Conservation (phyloP, 1,140 invertebrate species). For the Papilio helenus region DNA sequence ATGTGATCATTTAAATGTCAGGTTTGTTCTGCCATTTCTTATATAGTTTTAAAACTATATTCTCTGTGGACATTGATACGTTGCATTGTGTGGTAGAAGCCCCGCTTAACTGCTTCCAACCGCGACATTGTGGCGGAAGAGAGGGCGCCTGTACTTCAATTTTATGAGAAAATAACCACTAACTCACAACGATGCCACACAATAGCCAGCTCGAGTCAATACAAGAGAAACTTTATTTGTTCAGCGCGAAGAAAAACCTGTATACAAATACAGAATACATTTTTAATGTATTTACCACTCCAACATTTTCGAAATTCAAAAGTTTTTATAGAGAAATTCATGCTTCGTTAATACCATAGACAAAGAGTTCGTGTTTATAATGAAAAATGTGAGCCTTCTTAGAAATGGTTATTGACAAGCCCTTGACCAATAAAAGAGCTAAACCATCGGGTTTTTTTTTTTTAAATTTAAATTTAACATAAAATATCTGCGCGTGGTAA, state of each 20-base stretch:
- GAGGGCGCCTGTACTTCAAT: slow-evolving; percentile 24
- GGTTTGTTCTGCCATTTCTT: not conserved
- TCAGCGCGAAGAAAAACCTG: slow-evolving; percentile 43
- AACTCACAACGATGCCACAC: slow-evolving; percentile 42
- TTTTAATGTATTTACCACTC: slow-evolving; percentile 39
- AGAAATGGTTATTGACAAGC: not conserved
- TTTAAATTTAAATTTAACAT: not conserved
- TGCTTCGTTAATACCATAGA: not conserved
- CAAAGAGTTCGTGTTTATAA: not conserved
- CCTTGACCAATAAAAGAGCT: not conserved
- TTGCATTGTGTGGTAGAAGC: slow-evolving; percentile 12
- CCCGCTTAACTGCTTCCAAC: slow-evolving; percentile 22
- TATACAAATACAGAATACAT: slow-evolving; percentile 43
- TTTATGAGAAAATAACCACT: slow-evolving; percentile 33
- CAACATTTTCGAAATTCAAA: not conserved
- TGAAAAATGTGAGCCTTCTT: not conserved
- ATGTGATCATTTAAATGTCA: not conserved
- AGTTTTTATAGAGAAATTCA: not conserved
- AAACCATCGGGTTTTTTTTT: not conserved
- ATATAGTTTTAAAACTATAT: not conserved
- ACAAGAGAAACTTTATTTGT: slow-evolving; percentile 51
- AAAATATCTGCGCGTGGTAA: not conserved
- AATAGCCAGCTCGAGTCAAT: slow-evolving; percentile 46
- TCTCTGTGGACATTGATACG: not conserved
- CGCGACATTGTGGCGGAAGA: slow-evolving; percentile 24